Base-by-base conservation (phyloP, 53 echinoderm and acorn worm species). In the Paracentrotus lividus region DNA sequence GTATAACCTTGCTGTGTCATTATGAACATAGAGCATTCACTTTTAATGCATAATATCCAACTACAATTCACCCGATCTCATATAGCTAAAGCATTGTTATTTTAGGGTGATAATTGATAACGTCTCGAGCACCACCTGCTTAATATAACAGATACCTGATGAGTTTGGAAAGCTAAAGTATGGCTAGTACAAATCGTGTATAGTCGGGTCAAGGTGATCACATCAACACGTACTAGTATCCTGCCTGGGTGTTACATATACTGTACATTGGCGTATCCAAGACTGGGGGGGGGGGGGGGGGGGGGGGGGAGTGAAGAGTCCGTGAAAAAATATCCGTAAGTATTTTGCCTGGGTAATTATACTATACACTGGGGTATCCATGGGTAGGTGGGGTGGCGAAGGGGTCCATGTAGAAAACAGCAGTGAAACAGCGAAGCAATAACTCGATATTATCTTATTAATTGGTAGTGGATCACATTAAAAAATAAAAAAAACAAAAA, bases 21-120 rank as follows among this genome's bases (percentile, higher is more conserved):
- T 3, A 59, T n/a, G 8, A 60, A 60, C 26, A 60, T n/a, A 60
- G 31, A 27, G 10, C 64, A 27, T 29, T 8, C 64, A 64, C 64
- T 31, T 29, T 3, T 57, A 57, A 18, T 4, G 31, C 64, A n/a
- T n/a, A n/a, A n/a, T n/a, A n/a, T n/a, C n/a, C 31, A 8, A 27
- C 27, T 64, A 29, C 8, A 29, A 9, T 29, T 27, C 64, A 7
- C 8, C 31, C 64, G 9, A 64, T 1, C 64, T 13, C 64, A 64
- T 10, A 29, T n/a, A n/a, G n/a, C n/a, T 27, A 64, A 6, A 8
- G 4, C 29, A 29, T 18, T 64, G n/a, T 64, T 64, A 29, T 64
- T 29, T 64, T 72, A 14, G 26, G 81, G 47, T 81, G 9, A 81
- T 81, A 47, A 81, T 47, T 81, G 81, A 81, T 81, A 47, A 38